Conservation (phyloP, 2,797 vertebrate genomes). For the Cossypha caffra region DNA sequence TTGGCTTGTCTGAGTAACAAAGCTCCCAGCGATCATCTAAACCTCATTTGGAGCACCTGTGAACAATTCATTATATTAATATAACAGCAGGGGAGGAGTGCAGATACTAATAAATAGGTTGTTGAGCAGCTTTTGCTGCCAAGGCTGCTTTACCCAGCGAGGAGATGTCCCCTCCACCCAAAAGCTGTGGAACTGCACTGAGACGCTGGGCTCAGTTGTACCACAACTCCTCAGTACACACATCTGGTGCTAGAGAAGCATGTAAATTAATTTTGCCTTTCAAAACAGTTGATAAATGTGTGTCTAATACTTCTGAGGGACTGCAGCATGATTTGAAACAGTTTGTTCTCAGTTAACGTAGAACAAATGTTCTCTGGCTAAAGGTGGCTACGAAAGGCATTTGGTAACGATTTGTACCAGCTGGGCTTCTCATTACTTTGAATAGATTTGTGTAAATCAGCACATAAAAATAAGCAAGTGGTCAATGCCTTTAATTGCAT, state of each 20-base stretch:
- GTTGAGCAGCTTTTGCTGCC: slow-evolving; percentile 75
- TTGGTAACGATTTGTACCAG: slow-evolving; percentile 57
- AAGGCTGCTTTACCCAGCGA: slow-evolving; percentile 49
- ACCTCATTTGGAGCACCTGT: slow-evolving; percentile 87
- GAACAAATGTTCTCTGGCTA: slow-evolving; percentile 57
- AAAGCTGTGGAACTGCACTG: neutral
- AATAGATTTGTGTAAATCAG: slow-evolving; percentile 51
- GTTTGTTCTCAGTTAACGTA: slow-evolving; percentile 50
- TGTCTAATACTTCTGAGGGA: slow-evolving; percentile 51
- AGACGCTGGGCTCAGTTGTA: neutral
- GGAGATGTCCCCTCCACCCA: slow-evolving; percentile 30
- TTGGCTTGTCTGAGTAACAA: slow-evolving; percentile 81
- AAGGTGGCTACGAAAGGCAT: slow-evolving; percentile 46
- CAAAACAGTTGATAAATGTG: slow-evolving; percentile 40
- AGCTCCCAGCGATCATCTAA: slow-evolving; percentile 82
- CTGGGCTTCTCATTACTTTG: slow-evolving; percentile 63
- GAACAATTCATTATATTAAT: slow-evolving; percentile 90
- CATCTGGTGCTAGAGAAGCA: slow-evolving; percentile 58
- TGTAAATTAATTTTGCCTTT: slow-evolving; percentile 42
- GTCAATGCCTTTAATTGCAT: slow-evolving; percentile 62
- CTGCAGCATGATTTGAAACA: slow-evolving; percentile 41
- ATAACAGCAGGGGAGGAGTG: slow-evolving; percentile 82
- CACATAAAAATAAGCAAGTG: slow-evolving; percentile 50
- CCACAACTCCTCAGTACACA: slow-evolving; percentile 21
- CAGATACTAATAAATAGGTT: slow-evolving; percentile 78